Base-by-base conservation (phyloP, 2,888 invertebrate species). In the Rugalucina vietnamica region DNA sequence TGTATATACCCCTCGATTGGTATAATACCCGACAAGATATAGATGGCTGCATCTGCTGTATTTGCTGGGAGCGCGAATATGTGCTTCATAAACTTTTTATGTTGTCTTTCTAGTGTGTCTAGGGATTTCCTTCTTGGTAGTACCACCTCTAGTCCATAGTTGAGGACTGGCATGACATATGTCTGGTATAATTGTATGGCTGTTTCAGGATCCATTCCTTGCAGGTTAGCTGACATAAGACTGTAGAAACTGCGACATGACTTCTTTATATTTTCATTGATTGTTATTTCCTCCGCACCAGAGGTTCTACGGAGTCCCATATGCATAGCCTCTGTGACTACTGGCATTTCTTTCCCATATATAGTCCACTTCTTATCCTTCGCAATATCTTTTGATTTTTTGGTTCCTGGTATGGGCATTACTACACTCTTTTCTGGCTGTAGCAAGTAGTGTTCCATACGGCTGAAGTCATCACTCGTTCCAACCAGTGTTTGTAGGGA, bases 91-190 rank as follows among this genome's bases (percentile, higher is more conserved):
- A 71, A 24, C 71, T 71, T 36, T 12, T 36, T 71, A 36, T 71
- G 36, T 3, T n/a, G 8, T 36, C 18, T 71, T 36, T 71, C 71
- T n/a, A 71, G 37, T 4, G 3, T 71, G 10, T 36, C 37, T 12
- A 71, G 12, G 4, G 27, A 36, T 39, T 36, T 71, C 39, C n/a
- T 34, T 3, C 36, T 50, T 50, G 77, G 79, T 32, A 79, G 21
- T n/a, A 74, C 29, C 3, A 79, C 39, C 34, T 79, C 79, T 14
- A 79, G 60, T 18, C 79, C 74, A 69, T 79, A 79, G 3, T 37
- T 32, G 1, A 76, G 43, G 34, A 76, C 39, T 60, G 76, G 60
- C n/a, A 76, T 12, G 1, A 77, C 77, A 77, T 77, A 77, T 18
- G 49, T 77, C 60, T 76, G 29, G 27, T 70, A 43, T 18, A 77